Conservation (phyloP, 92 coral and sea anemone genomes). For the Epizoanthus ramosus region DNA sequence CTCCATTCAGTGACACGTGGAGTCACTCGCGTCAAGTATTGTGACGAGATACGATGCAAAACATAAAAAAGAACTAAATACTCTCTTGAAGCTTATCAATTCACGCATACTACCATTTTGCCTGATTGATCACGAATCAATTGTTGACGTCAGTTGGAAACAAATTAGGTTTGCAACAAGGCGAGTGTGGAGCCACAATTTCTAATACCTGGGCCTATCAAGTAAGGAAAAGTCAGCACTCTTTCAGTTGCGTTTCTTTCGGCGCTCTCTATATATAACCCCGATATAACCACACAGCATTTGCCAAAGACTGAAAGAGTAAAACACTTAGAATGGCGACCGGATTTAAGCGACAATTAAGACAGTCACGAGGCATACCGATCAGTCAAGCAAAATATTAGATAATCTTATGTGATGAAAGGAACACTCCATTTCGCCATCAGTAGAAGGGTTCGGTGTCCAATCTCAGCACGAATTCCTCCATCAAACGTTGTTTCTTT, state of each 20-base stretch:
- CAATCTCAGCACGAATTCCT: slow-evolving; percentile 25
- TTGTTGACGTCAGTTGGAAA: slow-evolving; percentile 20
- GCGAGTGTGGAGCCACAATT: no score
- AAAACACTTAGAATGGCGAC: no score
- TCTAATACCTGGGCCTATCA: no score
- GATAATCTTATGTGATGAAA: slow-evolving; percentile 23
- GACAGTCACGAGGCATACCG: not conserved
- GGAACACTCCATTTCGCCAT: slow-evolving; percentile 26
- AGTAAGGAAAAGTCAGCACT: no score
- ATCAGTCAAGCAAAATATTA: slow-evolving; percentile 8
- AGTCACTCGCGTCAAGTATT: slow-evolving; percentile 8
- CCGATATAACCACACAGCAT: no score
- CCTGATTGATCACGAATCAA: slow-evolving; percentile 34
- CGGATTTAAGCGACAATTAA: no score
- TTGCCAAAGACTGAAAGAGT: no score
- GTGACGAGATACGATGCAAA: slow-evolving; percentile 22
- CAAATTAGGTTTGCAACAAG: no score
- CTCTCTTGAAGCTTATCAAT: slow-evolving; percentile 16
- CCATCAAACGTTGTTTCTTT: not conserved
- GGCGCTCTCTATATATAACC: no score
- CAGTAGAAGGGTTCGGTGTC: not conserved
- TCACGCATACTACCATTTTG: slow-evolving; percentile 4
- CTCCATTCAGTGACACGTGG: no score
- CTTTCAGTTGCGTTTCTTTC: no score
- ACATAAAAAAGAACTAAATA: not conserved